A percentile compares a stretch with the other conserved stretches of the same genome.
phyloP scores from a whole-genome alignment of 2,113 vertebrate species.

The Oreochromis niloticus region DNA sequence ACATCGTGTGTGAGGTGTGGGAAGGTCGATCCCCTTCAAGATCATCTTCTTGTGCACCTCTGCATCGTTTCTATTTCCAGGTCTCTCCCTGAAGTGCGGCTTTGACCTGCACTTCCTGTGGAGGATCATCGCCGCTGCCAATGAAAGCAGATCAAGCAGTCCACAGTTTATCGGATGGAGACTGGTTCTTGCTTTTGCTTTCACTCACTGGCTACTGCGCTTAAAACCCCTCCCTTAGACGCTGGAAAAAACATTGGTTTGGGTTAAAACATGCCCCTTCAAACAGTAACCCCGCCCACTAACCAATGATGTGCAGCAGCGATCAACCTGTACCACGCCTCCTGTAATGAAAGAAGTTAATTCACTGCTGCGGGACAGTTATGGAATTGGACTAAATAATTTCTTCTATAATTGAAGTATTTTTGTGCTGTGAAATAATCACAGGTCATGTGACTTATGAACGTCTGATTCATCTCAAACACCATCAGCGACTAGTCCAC shows the following conservation, averaged over 20 bases:
- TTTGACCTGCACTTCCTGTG: background rate
- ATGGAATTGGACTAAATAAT: background rate
- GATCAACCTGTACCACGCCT: background rate
- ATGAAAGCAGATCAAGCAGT: background rate
- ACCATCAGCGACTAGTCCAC: background rate
- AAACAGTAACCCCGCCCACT: background rate
- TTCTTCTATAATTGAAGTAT: background rate
- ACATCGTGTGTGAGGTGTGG: background rate
- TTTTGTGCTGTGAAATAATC: background rate
- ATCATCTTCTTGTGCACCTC: background rate
- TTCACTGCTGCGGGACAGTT: background rate
- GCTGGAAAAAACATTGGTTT: background rate
- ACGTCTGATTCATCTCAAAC: background rate
- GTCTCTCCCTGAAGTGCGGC: background rate
- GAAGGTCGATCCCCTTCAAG: background rate
- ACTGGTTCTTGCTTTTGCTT: background rate
- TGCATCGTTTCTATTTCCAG: background rate
- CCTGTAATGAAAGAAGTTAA: background rate
- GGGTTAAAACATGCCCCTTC: background rate
- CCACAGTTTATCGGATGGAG: background rate
- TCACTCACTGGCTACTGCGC: background rate
- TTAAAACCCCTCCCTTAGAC: background rate
- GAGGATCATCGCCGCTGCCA: background rate
- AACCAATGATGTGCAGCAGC: background rate
- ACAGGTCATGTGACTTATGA: background rate